Conservation (phyloP, 2,888 invertebrate species). For the Caenorhabditis wallacei region DNA sequence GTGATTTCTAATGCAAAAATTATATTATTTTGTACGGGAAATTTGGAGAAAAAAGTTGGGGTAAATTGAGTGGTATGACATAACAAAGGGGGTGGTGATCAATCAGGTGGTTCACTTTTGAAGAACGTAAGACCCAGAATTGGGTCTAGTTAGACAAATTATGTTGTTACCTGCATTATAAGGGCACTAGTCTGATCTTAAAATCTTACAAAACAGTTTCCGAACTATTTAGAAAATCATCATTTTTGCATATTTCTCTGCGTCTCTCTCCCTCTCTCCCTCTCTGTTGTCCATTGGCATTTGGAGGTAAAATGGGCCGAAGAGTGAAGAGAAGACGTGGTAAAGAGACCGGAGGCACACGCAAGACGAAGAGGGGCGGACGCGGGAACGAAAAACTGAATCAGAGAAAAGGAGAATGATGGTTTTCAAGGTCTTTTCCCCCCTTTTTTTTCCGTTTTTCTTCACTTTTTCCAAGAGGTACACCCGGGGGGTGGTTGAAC, state of each 20-base stretch:
- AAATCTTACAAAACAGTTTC: too few species aligned
- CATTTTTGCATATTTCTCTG: too few species aligned
- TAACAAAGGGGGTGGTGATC: too few species aligned
- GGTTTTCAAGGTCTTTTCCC: conserved; percentile 49
- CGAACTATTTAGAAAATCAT: too few species aligned
- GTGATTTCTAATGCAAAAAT: conserved; percentile 1
- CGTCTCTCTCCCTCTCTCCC: background rate
- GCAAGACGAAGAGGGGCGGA: background rate
- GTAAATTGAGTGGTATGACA: background rate
- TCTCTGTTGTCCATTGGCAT: background rate
- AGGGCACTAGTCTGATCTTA: too few species aligned
- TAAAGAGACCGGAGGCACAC: background rate
- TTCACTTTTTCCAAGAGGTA: conserved; percentile 16
- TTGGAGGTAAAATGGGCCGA: background rate
- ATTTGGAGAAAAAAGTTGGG: background rate
- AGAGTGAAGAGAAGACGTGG: background rate
- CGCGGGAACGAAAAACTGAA: conserved; percentile 49
- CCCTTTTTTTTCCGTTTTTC: background rate
- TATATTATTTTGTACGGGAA: background rate
- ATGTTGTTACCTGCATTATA: too few species aligned
- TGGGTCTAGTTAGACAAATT: too few species aligned
- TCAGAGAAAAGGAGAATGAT: conserved; percentile 26
- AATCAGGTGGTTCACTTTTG: too few species aligned
- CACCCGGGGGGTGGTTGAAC: conserved; percentile 30
- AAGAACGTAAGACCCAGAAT: too few species aligned